Conservation (phyloP, 2,113 vertebrate genomes). For the Ahaetulla prasina region DNA sequence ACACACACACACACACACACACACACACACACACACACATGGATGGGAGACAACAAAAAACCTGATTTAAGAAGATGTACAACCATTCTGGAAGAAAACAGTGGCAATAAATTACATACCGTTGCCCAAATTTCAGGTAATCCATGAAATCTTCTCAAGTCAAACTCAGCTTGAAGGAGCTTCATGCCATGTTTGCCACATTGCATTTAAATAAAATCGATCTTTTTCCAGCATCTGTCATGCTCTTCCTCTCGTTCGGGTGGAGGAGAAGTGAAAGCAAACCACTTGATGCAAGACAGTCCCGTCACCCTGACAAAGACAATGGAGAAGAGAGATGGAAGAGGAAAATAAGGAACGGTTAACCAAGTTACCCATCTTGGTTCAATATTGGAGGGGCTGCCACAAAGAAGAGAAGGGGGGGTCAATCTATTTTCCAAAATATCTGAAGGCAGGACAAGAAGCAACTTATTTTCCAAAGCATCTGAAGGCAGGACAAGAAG, state of each 20-base stretch:
- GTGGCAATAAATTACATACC: not conserved
- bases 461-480: too few species aligned
- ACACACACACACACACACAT: too few species aligned
- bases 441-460: too few species aligned
- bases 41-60: not conserved
- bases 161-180: not conserved
- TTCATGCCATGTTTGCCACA: not conserved
- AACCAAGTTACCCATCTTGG: not conserved
- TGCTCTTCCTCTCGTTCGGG: not conserved
- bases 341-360: not conserved
- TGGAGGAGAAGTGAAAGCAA: not conserved
- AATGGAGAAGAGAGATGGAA: not conserved
- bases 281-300: not conserved
- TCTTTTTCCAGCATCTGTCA: not conserved
- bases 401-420: too few species aligned
- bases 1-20: too few species aligned
- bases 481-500: too few species aligned
- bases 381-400: too few species aligned
- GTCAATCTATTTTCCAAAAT: too few species aligned
- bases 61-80: not conserved
- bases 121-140: not conserved
- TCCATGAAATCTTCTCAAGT: not conserved
- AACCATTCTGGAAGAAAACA: not conserved
- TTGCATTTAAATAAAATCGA: not conserved
- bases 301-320: not conserved